phyloP scores from a whole-genome alignment of 2,797 vertebrate genomes.

The Sarcophilus harrisii region DNA sequence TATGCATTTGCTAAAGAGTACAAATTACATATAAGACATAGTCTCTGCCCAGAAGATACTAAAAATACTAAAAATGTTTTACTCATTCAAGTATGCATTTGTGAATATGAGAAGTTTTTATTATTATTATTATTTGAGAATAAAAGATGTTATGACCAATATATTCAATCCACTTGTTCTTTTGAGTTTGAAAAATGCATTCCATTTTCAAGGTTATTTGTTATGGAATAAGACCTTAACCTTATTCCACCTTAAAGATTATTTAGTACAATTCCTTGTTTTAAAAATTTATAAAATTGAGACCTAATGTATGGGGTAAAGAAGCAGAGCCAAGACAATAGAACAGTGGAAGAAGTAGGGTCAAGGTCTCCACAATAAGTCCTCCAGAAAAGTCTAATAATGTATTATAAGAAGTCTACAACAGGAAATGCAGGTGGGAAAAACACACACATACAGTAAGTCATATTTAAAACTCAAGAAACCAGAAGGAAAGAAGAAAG shows the following conservation, averaged over 20 bases:
- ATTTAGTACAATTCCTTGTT: not conserved
- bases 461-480: not conserved
- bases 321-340: not conserved
- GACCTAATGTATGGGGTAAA: not conserved
- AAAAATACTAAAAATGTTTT: not conserved
- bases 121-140: not conserved
- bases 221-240: not conserved
- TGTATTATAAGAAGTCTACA: not conserved
- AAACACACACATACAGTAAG: too few relatives aligned
- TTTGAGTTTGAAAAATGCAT: not conserved
- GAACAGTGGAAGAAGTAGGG: not conserved
- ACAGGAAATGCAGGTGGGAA: too few relatives aligned
- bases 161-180: not conserved
- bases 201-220: not conserved
- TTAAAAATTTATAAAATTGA: not conserved
- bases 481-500: too few relatives aligned
- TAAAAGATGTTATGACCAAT: not conserved
- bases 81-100: not conserved
- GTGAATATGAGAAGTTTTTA: not conserved
- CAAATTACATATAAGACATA: not conserved
- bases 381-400: not conserved
- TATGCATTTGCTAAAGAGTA: not conserved
- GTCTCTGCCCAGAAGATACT: not conserved
- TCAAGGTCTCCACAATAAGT: not conserved
- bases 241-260: not conserved